A percentile compares a stretch with the other conserved stretches of the same genome.
Conservation (phyloP, 2,797 vertebrate species). For the Dallia pectoralis region DNA sequence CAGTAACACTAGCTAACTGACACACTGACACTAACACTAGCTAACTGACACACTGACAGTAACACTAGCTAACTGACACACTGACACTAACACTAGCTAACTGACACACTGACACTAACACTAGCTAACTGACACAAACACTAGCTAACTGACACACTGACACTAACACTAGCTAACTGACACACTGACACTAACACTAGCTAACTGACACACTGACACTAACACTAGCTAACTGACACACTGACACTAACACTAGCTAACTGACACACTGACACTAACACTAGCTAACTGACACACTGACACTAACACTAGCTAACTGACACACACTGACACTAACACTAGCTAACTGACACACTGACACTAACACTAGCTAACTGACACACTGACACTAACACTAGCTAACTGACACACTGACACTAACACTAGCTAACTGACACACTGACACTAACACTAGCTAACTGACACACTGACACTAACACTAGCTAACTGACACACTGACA, state of each 20-base stretch:
- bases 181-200: constrained; percentile 7
- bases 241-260: not conserved
- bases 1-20: constrained; percentile 4
- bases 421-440: no score
- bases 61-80: no score
- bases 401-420: no score
- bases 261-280: not conserved
- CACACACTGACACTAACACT: no score
- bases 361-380: no score
- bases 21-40: constrained; percentile 10
- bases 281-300: no score
- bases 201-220: not conserved
- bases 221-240: not conserved
- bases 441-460: no score
- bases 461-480: no score
- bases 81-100: not conserved
- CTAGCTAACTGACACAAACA: constrained; percentile 1
- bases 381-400: no score
- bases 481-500: no score
- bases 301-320: no score
- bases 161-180: constrained; percentile 2
- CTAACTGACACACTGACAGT: constrained; percentile 7
- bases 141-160: constrained; percentile 22
- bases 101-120: constrained; percentile 20
- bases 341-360: no score